These are phyloP conservation scores for Agrotis puta DNA, from an alignment of 2,888 invertebrate species.

Conservation along the genomic window DNA sequence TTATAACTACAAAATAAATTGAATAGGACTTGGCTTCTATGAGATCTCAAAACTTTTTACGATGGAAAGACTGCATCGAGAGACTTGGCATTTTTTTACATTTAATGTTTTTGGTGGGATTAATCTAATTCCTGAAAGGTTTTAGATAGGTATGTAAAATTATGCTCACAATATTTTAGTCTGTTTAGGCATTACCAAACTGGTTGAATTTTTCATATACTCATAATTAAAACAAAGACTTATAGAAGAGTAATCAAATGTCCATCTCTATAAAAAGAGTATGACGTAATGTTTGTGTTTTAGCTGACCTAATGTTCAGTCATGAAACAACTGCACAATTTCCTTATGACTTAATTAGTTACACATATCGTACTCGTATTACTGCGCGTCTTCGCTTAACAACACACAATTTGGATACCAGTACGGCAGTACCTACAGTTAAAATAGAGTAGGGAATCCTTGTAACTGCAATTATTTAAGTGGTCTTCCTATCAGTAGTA, in stretches of 20 bases:
- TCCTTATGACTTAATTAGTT: conserved; percentile 29
- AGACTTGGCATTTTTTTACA: no score
- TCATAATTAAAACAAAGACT: conserved; percentile 25
- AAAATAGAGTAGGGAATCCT: neutral
- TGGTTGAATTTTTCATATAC: neutral
- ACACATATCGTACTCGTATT: neutral
- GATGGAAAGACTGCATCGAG: no score
- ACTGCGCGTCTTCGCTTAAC: neutral
- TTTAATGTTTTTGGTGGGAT: no score
- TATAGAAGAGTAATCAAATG: neutral
- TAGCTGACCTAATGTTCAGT: conserved; percentile 14
- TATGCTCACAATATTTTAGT: neutral
- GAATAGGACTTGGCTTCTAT: no score
- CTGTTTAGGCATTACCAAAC: neutral
- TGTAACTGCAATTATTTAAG: neutral
- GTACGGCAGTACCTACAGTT: no score
- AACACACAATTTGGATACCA: no score
- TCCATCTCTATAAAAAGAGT: neutral
- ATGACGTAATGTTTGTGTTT: conserved; percentile 36
- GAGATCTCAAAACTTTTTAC: no score
- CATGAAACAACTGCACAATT: neutral
- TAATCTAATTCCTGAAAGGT: no score
- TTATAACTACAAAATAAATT: no score
- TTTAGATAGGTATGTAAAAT: no score
- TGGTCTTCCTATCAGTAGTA: no score